phyloP scores from a whole-genome alignment of 1,140 invertebrate species.

The Drosophila sturtevanti region DNA sequence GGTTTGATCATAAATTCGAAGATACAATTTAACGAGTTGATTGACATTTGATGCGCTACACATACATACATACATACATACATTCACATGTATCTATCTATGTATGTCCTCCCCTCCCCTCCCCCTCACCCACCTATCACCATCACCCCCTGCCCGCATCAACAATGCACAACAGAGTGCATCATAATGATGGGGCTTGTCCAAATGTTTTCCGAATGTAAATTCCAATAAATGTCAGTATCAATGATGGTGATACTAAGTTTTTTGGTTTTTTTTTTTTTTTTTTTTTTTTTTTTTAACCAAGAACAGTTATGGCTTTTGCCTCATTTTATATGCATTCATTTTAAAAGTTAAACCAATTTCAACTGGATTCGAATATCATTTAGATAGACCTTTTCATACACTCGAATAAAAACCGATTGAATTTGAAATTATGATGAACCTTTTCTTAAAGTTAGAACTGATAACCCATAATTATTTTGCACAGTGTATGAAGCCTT shows the following conservation, averaged over 20 bases:
- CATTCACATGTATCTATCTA: too few relatives aligned
- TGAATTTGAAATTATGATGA: not conserved
- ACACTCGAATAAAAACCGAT: not conserved
- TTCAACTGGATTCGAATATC: slow-evolving; percentile 42
- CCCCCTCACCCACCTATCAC: not conserved
- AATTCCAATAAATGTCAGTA: slow-evolving; percentile 43
- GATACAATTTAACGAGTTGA: slow-evolving; percentile 47
- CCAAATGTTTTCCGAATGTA: slow-evolving; percentile 32
- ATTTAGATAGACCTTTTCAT: slow-evolving; percentile 39
- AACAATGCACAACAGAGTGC: not conserved
- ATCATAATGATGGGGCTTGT: not conserved
- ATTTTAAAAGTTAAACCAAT: slow-evolving; percentile 27
- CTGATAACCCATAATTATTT: not conserved
- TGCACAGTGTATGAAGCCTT: not conserved
- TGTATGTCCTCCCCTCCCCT: too few relatives aligned
- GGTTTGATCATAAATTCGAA: slow-evolving; percentile 25
- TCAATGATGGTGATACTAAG: slow-evolving; percentile 24
- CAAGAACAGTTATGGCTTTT: slow-evolving; percentile 25
- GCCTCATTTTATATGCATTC: slow-evolving; percentile 19
- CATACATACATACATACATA: too few relatives aligned
- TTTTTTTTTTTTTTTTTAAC: not conserved
- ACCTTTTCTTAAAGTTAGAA: not conserved
- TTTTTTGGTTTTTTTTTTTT: not conserved
- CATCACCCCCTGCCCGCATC: not conserved
- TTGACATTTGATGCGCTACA: slow-evolving; percentile 60